phyloP scores from a whole-genome alignment of 2,113 vertebrate species.

The Aegotheles bennettii region DNA sequence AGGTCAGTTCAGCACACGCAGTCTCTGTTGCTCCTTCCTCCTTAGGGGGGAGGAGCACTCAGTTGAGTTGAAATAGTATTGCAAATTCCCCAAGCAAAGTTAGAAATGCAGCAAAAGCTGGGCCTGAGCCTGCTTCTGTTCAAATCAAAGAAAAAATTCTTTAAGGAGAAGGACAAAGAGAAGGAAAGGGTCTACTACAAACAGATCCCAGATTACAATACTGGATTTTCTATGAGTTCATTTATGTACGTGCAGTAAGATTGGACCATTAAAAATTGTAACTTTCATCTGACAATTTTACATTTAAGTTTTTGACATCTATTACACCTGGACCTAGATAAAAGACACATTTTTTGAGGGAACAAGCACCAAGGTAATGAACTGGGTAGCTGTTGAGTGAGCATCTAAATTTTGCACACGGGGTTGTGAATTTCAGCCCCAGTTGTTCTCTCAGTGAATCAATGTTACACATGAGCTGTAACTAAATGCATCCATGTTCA shows the following conservation, averaged over 20 bases:
- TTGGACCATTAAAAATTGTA: neutral
- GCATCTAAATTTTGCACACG: neutral
- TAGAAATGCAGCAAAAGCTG: neutral
- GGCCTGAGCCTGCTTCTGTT: neutral
- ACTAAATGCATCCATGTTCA: neutral
- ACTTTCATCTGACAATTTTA: neutral
- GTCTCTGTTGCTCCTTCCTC: too few species aligned
- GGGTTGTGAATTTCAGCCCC: neutral
- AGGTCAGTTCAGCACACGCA: too few species aligned
- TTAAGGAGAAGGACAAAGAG: neutral
- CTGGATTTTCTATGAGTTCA: neutral
- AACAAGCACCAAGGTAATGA: neutral
- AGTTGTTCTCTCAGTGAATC: neutral
- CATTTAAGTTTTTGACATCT: neutral
- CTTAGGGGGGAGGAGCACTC: too few species aligned
- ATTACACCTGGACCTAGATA: neutral
- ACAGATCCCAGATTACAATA: neutral
- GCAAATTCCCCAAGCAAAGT: neutral
- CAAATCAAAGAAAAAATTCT: neutral
- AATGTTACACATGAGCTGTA: neutral
- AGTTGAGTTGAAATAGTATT: neutral
- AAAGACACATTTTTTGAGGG: neutral
- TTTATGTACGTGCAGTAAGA: neutral
- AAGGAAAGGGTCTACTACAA: neutral
- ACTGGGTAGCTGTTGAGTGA: neutral